Evolutionary conservation across 2,888 invertebrate species (phyloP).

Genomic region (Erpobdella octoculata): DNA sequence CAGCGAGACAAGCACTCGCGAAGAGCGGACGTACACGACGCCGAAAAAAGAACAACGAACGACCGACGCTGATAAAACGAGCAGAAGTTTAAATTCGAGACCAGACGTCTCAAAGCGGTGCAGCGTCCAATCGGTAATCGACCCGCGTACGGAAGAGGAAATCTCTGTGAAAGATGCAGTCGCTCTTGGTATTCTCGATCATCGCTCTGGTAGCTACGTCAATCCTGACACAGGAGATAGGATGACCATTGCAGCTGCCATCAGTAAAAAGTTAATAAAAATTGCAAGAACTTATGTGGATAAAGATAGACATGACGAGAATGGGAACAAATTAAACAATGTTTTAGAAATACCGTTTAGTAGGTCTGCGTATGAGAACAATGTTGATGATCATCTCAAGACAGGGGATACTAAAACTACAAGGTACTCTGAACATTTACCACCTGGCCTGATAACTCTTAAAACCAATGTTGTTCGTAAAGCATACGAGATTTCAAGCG

Average conservation of each 20-base stretch:
- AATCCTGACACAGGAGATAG: background rate
- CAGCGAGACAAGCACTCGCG: background rate
- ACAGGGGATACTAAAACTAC: background rate
- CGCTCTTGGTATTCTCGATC: constrained; percentile 6
- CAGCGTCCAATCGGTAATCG: background rate
- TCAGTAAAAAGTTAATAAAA: background rate
- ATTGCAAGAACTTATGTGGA: background rate
- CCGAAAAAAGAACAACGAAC: background rate
- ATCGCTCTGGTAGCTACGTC: background rate
- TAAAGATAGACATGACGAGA: background rate
- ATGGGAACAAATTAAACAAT: constrained; percentile 6
- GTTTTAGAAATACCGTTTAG: background rate
- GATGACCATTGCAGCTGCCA: background rate
- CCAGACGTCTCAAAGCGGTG: background rate
- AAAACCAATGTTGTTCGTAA: background rate
- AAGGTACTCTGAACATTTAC: background rate
- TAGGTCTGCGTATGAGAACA: background rate
- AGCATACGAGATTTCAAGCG: constrained; percentile 10
- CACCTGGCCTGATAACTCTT: constrained; percentile 4
- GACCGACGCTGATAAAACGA: background rate
- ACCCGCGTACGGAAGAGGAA: background rate
- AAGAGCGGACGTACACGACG: background rate
- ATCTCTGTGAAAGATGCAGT: constrained; percentile 11
- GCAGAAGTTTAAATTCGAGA: background rate
- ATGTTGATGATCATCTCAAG: background rate